A percentile compares a stretch with the other conserved stretches of the same genome.
phyloP scores from a whole-genome alignment of 2,113 vertebrate species.

The Rallus limicola region DNA sequence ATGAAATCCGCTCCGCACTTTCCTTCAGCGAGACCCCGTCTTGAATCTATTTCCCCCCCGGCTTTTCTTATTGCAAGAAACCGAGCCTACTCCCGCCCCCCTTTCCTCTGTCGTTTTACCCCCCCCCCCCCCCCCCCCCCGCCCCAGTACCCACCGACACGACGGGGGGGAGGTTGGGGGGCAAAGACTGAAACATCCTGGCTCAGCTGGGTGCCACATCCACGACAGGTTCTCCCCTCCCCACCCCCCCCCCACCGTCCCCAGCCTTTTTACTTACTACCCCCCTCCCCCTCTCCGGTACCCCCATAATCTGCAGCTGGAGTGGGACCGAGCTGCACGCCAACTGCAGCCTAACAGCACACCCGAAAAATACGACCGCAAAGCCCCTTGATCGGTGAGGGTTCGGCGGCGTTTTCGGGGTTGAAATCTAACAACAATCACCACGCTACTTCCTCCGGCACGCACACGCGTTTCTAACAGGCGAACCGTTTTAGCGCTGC shows the following conservation, averaged over 20 bases:
- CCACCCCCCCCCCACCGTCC: too few relatives aligned
- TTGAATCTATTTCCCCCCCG: neutral
- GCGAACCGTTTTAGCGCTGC: constrained; percentile 63
- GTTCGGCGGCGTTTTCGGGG: neutral
- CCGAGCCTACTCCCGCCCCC: too few relatives aligned
- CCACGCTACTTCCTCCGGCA: constrained; percentile 45
- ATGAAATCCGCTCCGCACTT: constrained; percentile 9
- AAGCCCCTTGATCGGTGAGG: neutral
- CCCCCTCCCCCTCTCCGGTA: neutral
- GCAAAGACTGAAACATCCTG: neutral
- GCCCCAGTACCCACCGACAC: neutral
- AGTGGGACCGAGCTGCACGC: neutral
- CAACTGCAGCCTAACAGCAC: neutral
- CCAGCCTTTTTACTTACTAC: too few relatives aligned
- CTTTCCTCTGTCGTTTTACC: too few relatives aligned
- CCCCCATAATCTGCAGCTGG: neutral
- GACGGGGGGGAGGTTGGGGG: neutral
- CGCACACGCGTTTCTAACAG: constrained; percentile 16
- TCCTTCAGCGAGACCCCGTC: neutral
- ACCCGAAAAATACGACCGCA: neutral
- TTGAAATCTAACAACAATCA: neutral
- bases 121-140: neutral
- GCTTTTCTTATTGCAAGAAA: neutral
- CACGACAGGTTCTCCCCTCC: neutral
- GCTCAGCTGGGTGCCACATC: neutral